Evolutionary conservation across 2,113 vertebrate genomes (phyloP).

Genomic region (Labeo rohita): DNA sequence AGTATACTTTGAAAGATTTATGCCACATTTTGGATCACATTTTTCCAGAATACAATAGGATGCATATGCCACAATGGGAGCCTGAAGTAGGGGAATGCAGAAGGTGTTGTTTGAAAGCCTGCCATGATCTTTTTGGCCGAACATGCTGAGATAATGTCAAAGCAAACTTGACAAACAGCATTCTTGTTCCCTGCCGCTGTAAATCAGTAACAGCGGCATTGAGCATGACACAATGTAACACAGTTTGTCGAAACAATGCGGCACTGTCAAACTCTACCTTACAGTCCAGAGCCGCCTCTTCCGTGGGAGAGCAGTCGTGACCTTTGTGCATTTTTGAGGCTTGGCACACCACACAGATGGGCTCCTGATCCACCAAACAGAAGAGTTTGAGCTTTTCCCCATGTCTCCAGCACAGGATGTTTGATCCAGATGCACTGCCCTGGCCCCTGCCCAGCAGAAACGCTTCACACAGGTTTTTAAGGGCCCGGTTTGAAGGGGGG

Average conservation of each 20-base stretch:
- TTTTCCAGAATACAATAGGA: slow-evolving; percentile 20
- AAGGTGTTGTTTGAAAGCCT: slow-evolving; percentile 47
- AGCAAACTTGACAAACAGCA: slow-evolving; percentile 56
- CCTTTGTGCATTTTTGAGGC: slow-evolving; percentile 70
- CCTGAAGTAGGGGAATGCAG: slow-evolving; percentile 28
- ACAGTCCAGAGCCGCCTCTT: slow-evolving; percentile 70
- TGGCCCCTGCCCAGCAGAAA: slow-evolving; percentile 58
- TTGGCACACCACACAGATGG: slow-evolving; percentile 76
- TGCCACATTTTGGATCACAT: background rate
- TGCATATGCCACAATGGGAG: background rate
- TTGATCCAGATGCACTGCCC: slow-evolving; percentile 40
- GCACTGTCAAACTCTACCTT: slow-evolving; percentile 68
- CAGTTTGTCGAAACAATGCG: slow-evolving; percentile 21
- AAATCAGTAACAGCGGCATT: slow-evolving; percentile 36
- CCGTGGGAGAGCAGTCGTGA: slow-evolving; percentile 69
- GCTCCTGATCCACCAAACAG: slow-evolving; percentile 71
- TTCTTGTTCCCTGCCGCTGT: slow-evolving; percentile 35
- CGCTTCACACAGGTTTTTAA: slow-evolving; percentile 76
- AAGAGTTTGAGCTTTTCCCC: slow-evolving; percentile 74
- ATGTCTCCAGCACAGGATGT: slow-evolving; percentile 66
- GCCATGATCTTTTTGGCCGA: slow-evolving; percentile 20
- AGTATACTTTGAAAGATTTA: background rate
- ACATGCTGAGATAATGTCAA: slow-evolving; percentile 31
- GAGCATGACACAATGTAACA: slow-evolving; percentile 32
- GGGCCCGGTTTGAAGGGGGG: slow-evolving; percentile 71